These are phyloP conservation scores for Phylloscopus trochilus DNA, from an alignment of 2,113 vertebrate species.

Conservation along the genomic window DNA sequence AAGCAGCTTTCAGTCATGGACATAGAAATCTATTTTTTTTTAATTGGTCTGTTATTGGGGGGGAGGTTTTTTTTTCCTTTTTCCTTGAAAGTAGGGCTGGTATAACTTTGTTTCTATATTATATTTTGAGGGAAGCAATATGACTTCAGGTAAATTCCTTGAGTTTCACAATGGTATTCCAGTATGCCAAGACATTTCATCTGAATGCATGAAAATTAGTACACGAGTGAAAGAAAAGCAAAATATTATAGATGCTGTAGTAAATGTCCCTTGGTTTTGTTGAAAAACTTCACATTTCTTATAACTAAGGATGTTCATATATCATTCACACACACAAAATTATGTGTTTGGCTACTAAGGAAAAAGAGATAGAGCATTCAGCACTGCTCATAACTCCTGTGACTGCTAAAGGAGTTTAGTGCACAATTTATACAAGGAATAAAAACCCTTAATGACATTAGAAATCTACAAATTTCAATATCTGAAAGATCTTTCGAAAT, in stretches of 20 bases:
- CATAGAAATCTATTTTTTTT: background rate
- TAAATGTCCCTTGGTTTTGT: background rate
- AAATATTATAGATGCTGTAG: background rate
- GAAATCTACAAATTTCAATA: background rate
- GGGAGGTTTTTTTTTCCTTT: background rate
- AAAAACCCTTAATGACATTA: background rate
- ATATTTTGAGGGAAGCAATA: background rate
- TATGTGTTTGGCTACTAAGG: background rate
- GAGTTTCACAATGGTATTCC: background rate
- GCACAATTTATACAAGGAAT: background rate
- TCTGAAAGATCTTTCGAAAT: background rate
- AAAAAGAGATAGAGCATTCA: background rate
- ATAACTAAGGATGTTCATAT: background rate
- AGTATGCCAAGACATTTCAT: background rate
- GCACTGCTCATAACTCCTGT: background rate
- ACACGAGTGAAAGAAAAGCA: background rate
- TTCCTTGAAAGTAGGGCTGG: background rate
- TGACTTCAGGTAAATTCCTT: background rate
- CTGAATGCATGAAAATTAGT: background rate
- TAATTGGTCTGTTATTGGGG: background rate
- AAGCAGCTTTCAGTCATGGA: background rate
- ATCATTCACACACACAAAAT: background rate
- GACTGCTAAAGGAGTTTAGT: background rate
- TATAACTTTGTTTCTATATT: background rate
- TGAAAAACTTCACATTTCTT: background rate